These are phyloP conservation scores for Listronotus bonariensis DNA, from an alignment of 1,140 invertebrate species.

Conservation along the genomic window DNA sequence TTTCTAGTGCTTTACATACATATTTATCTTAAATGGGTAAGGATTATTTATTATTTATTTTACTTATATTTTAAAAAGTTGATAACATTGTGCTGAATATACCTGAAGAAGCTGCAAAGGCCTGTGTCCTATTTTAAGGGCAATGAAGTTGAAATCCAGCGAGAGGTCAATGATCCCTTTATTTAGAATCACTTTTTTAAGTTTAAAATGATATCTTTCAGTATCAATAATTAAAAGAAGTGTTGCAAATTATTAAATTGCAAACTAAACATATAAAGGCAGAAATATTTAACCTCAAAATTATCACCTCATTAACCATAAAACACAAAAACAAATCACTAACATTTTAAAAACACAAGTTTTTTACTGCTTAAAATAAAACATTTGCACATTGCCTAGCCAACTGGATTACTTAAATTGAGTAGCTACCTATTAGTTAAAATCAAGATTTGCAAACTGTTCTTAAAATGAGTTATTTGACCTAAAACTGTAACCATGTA, in stretches of 20 bases:
- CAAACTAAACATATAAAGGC: no score
- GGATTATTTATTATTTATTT: no score
- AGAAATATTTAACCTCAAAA: no score
- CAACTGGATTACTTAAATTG: conserved; percentile 18
- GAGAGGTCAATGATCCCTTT: conserved; percentile 25
- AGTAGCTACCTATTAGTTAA: conserved; percentile 27
- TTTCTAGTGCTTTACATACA: neutral
- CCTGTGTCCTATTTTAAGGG: neutral
- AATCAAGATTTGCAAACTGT: conserved; percentile 43
- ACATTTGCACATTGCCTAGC: conserved; percentile 14
- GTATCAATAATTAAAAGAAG: no score
- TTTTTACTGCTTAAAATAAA: conserved; percentile 11
- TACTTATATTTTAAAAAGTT: no score
- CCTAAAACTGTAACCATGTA: conserved; percentile 56
- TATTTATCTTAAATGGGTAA: no score
- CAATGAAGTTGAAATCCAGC: neutral
- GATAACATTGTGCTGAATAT: no score
- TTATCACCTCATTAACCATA: no score
- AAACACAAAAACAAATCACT: conserved; percentile 1
- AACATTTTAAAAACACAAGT: conserved; percentile 1
- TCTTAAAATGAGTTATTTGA: conserved; percentile 54
- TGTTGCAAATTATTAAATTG: no score
- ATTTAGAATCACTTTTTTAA: neutral
- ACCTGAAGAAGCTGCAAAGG: no score
- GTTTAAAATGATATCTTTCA: no score